Conservation (phyloP, 2,113 vertebrate species). For the Sakesphorus luctuosus region DNA sequence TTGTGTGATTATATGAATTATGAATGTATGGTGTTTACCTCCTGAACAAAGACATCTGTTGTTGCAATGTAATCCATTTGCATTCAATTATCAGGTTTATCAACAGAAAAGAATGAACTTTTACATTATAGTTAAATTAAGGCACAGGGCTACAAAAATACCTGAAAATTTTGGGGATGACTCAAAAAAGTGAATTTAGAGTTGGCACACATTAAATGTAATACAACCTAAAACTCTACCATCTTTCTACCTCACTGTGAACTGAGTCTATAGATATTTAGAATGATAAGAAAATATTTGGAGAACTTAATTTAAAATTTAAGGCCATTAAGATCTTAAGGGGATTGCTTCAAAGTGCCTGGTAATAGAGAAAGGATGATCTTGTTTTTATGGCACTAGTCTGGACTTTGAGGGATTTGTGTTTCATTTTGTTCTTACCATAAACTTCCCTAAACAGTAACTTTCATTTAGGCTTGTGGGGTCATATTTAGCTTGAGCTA, state of each 20-base stretch:
- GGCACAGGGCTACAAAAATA: background rate
- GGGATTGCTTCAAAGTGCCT: background rate
- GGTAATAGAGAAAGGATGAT: background rate
- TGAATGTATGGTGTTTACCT: background rate
- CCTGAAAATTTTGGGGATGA: background rate
- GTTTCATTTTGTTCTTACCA: background rate
- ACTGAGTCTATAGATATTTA: background rate
- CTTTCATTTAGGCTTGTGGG: background rate
- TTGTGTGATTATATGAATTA: background rate
- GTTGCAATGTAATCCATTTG: background rate
- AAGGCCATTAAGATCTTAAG: background rate
- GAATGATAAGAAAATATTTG: background rate
- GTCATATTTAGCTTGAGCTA: background rate
- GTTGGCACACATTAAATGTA: background rate
- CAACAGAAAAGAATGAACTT: background rate
- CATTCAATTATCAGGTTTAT: background rate
- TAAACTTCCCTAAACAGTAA: background rate
- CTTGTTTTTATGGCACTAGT: background rate
- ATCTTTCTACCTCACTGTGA: background rate
- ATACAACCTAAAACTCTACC: background rate
- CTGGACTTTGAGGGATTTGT: background rate
- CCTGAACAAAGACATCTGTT: background rate
- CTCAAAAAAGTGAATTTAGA: background rate
- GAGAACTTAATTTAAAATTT: background rate
- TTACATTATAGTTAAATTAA: background rate